Base-by-base conservation (phyloP, 2,888 invertebrate genomes). In the Platycheirus rosarum region DNA sequence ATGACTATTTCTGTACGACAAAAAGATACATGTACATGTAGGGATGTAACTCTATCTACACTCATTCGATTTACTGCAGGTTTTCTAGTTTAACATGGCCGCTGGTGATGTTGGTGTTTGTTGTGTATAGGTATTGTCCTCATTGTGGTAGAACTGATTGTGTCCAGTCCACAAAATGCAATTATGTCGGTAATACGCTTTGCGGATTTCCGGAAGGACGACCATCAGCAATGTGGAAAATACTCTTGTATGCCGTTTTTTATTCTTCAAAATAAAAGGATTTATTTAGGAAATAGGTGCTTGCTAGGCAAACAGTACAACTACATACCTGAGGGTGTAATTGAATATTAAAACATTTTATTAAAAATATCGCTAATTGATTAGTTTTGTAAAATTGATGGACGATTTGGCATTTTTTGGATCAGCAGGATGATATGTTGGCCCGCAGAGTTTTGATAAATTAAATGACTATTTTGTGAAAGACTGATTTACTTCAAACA, bases 101-200 rank as follows among this genome's bases (percentile, higher is more conserved):
- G 8, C 1, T 32, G 1, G 8, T 32, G 5, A 8, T 32, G 8
- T 32, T 3, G 29, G 29, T 32, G 23, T 32, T 32, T 3, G 29
- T 32, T 32, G 29, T 40, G 35, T 42, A n/a, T 16, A 23, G 40
- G 29, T 11, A 49, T 69, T 63, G 18, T 48, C 37, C 40, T 18
- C 18, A 49, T 42, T 62, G 32, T 26, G 16, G 20, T 29, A 60
- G 18, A 18, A 51, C 26, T 51, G 71, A 71, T 66, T 77, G 32
- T 62, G 35, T 63, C 23, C 35, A 53, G 13, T 55, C n/a, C 13
- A 46, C 37, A 68, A 74, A 79, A 79, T 79, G 40, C 68, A 74
- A 79, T 79, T 74, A 68, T 63, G 35, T 46, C 18, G 16, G 18
- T 74, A 79, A 79, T 68, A 51, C 66, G 78, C 74, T 79, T 73